phyloP scores from a whole-genome alignment of 1,140 invertebrate genomes.

The Aradophagus sp. region DNA sequence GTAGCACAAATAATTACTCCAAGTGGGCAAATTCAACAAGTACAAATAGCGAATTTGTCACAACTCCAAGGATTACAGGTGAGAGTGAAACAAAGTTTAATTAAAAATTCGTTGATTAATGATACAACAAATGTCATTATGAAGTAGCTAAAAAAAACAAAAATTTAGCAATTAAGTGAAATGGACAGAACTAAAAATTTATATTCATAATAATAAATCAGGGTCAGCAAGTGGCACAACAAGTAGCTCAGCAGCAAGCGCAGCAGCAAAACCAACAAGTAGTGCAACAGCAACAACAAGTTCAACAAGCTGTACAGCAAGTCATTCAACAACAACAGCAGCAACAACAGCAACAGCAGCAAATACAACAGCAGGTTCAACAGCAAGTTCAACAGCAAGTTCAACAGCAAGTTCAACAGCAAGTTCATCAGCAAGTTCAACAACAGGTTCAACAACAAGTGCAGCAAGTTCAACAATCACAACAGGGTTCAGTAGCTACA shows the following conservation, averaged over 20 bases:
- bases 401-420: slow-evolving; percentile 72
- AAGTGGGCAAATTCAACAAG: slow-evolving; percentile 90
- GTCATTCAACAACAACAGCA: slow-evolving; percentile 66
- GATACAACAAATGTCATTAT: too few relatives aligned
- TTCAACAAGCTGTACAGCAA: slow-evolving; percentile 68
- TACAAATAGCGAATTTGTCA: slow-evolving; percentile 82
- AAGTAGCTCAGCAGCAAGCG: slow-evolving; percentile 70
- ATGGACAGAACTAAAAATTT: slow-evolving; percentile 4
- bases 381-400: slow-evolving; percentile 65
- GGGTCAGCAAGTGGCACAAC: slow-evolving; percentile 71
- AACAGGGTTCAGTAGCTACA: slow-evolving; percentile 68
- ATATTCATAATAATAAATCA: slow-evolving; percentile 14
- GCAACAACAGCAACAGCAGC: slow-evolving; percentile 21
- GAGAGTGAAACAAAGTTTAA: too few relatives aligned
- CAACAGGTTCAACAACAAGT: slow-evolving; percentile 73
- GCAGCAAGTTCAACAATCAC: slow-evolving; percentile 73
- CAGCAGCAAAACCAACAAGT: slow-evolving; percentile 69
- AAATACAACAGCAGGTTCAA: slow-evolving; percentile 57
- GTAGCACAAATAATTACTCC: slow-evolving; percentile 90
- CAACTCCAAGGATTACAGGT: slow-evolving; percentile 76
- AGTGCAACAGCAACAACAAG: slow-evolving; percentile 72
- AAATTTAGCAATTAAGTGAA: too few relatives aligned
- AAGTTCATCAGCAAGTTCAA: slow-evolving; percentile 62
- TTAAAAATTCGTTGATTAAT: too few relatives aligned
- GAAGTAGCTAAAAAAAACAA: too few relatives aligned